These are phyloP conservation scores for Caloenas nicobarica DNA, from an alignment of 2,113 vertebrate species.

Conservation along the genomic window DNA sequence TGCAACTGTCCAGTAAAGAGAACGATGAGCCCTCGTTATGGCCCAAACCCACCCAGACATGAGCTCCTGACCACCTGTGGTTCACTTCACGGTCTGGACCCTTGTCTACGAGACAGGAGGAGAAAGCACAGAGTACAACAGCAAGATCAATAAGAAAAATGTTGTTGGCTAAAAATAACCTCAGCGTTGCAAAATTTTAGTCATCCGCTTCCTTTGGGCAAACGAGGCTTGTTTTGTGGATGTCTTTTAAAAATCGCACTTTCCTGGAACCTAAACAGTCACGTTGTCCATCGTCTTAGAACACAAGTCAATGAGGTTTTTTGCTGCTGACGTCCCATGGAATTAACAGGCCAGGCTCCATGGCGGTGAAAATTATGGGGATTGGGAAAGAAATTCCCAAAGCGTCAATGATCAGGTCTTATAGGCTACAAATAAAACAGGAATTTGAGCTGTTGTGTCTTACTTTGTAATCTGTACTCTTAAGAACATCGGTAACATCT, in stretches of 20 bases:
- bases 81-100: background rate
- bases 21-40: background rate
- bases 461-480: background rate
- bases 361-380: background rate
- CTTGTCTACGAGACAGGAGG: background rate
- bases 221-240: background rate
- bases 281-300: too few species aligned
- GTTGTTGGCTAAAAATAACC: background rate
- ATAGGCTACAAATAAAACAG: background rate
- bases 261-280: background rate
- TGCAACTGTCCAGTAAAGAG: background rate
- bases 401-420: background rate
- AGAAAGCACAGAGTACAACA: background rate
- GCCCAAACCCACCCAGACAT: accelerated
- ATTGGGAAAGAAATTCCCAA: background rate
- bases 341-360: background rate
- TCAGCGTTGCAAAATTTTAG: background rate
- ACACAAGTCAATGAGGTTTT: background rate
- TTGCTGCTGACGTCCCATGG: background rate
- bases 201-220: background rate
- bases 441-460: background rate
- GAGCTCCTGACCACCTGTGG: background rate
- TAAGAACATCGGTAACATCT: background rate
- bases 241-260: background rate
- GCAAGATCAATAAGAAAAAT: background rate